A percentile compares a stretch with the other conserved stretches of the same genome.
phyloP scores from a whole-genome alignment of 1,140 invertebrate genomes.

The Atta cephalotes region DNA sequence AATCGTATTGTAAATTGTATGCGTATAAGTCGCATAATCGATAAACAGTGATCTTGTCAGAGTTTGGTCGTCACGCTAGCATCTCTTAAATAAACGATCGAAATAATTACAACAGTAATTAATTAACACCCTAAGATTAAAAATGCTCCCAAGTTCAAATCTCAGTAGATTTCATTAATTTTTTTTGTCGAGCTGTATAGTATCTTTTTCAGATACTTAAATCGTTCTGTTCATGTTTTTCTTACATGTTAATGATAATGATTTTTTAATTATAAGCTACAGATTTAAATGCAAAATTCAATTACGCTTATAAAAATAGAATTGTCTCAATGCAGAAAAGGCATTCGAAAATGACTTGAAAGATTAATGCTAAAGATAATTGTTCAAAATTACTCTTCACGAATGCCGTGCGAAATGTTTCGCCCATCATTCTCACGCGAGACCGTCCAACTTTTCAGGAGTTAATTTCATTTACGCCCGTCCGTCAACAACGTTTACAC shows the following conservation, averaged over 20 bases:
- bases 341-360: background rate
- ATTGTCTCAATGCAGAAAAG: background rate
- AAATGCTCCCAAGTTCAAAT: no score
- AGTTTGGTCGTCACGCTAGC: no score
- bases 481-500: slow-evolving; percentile 30
- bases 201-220: no score
- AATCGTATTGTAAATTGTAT: no score
- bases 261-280: background rate
- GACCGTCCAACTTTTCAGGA: slow-evolving; percentile 31
- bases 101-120: no score
- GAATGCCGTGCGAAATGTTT: slow-evolving; percentile 15
- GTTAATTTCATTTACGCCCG: slow-evolving; percentile 52
- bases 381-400: background rate
- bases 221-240: no score
- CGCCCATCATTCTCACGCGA: slow-evolving; percentile 22
- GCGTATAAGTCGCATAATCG: no score
- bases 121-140: no score
- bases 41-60: no score
- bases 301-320: background rate
- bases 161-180: no score
- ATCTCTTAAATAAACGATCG: no score
- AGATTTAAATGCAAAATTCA: background rate
- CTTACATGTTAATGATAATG: background rate
- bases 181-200: no score
- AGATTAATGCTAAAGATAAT: background rate